Conservation (phyloP, 2,888 invertebrate species). For the Lycia hirtaria region DNA sequence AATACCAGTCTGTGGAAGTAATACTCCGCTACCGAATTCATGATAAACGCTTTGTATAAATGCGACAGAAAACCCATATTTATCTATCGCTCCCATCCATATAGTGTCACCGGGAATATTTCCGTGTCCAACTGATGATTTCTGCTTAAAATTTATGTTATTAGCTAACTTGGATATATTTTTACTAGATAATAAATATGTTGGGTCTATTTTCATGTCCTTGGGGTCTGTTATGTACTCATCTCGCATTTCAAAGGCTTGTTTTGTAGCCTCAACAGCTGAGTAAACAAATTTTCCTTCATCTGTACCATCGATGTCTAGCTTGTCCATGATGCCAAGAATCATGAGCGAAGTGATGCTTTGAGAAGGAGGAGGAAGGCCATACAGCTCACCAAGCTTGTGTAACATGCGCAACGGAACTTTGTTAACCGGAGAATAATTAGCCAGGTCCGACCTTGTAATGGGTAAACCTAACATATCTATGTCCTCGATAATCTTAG, state of each 20-base stretch:
- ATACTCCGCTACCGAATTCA: slow-evolving; percentile 67
- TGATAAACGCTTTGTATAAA: slow-evolving; percentile 76
- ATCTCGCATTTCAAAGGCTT: slow-evolving; percentile 62
- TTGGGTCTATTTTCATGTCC: slow-evolving; percentile 64
- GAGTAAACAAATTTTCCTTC: slow-evolving; percentile 72
- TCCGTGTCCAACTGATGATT: slow-evolving; percentile 50
- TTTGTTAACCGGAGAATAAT: slow-evolving; percentile 64
- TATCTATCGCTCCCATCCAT: slow-evolving; percentile 79
- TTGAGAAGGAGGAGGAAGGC: slow-evolving; percentile 78
- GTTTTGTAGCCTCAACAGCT: slow-evolving; percentile 71
- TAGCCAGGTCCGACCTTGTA: slow-evolving; percentile 66
- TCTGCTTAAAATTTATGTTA: slow-evolving; percentile 55
- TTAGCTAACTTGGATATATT: slow-evolving; percentile 61
- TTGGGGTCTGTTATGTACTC: slow-evolving; percentile 70
- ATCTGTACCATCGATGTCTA: slow-evolving; percentile 64
- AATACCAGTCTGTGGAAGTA: slow-evolving; percentile 74
- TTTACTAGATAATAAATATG: slow-evolving; percentile 56
- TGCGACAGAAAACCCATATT: slow-evolving; percentile 74
- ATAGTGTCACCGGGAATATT: slow-evolving; percentile 73
- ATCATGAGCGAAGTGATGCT: slow-evolving; percentile 70
- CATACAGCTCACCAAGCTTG: slow-evolving; percentile 65
- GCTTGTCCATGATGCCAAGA: slow-evolving; percentile 69
- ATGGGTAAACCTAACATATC: slow-evolving; percentile 66
- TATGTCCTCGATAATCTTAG: slow-evolving; percentile 68
- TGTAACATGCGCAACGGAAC: slow-evolving; percentile 64